A percentile compares a stretch with the other conserved stretches of the same genome.
phyloP scores from a whole-genome alignment of 1,140 invertebrate species.

The Microvelia longipes region DNA sequence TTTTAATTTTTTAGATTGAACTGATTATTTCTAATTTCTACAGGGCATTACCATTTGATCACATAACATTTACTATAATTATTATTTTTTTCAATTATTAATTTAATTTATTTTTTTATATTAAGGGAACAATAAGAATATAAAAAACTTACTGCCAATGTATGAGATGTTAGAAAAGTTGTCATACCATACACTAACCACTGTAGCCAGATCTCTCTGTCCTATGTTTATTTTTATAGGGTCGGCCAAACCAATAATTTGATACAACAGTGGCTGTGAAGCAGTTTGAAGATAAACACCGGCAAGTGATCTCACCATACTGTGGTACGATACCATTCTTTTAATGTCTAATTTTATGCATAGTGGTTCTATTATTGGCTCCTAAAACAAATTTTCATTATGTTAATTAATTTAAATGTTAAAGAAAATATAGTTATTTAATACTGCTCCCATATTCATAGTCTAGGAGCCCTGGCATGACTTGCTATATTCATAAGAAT shows the following conservation, averaged over 20 bases:
- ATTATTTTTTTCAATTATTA: no score
- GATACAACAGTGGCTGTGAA: constrained; percentile 36
- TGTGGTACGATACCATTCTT: constrained; percentile 37
- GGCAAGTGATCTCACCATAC: constrained; percentile 12
- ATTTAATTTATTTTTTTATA: no score
- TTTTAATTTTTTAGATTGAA: no score
- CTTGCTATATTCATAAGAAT: no score
- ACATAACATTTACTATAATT: no score
- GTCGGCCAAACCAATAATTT: constrained; percentile 50
- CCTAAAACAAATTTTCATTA: constrained; percentile 31
- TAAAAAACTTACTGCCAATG: constrained; percentile 20
- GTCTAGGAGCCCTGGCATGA: no score
- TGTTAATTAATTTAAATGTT: no score
- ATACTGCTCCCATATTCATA: no score
- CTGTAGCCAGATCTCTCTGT: constrained; percentile 51
- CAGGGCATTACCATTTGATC: no score
- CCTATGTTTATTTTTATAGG: constrained; percentile 48
- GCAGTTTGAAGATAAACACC: constrained; percentile 14
- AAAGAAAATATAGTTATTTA: no score
- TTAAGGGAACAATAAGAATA: no score
- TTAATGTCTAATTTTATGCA: constrained; percentile 56
- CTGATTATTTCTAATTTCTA: no score
- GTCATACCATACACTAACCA: constrained; percentile 51
- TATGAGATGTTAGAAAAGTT: constrained; percentile 38
- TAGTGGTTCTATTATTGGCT: constrained; percentile 59